Conservation (phyloP, 2,888 invertebrate species). For the Ochropleura leucogaster region DNA sequence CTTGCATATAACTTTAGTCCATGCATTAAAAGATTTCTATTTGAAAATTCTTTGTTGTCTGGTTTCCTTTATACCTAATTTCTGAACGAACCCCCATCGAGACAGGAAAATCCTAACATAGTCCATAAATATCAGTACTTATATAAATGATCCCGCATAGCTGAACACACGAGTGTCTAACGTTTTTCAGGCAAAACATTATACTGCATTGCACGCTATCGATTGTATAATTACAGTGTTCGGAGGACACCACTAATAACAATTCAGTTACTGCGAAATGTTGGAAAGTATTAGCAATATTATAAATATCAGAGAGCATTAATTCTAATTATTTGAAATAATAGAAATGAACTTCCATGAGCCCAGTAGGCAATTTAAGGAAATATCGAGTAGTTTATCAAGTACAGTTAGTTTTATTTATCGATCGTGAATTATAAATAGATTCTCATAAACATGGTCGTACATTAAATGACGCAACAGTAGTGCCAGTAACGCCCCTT, state of each 20-base stretch:
- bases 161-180: slow-evolving; percentile 12
- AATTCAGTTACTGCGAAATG: slow-evolving; percentile 21
- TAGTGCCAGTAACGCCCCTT: slow-evolving; percentile 43
- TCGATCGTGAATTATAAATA: slow-evolving; percentile 58
- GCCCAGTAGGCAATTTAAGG: slow-evolving; percentile 27
- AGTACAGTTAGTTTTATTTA: slow-evolving; percentile 29
- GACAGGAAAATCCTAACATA: slow-evolving; percentile 1
- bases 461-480: slow-evolving; percentile 39
- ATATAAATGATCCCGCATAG: slow-evolving; percentile 22
- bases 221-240: slow-evolving; percentile 55
- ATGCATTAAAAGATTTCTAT: not conserved
- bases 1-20: slow-evolving; percentile 2
- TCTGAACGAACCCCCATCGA: not conserved
- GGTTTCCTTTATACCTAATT: not conserved
- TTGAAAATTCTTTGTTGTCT: slow-evolving; percentile 14
- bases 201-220: slow-evolving; percentile 64
- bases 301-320: slow-evolving; percentile 2
- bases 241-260: slow-evolving; percentile 28
- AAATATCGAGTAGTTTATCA: slow-evolving; percentile 36
- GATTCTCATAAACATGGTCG: slow-evolving; percentile 32
- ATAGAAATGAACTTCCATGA: slow-evolving; percentile 26
- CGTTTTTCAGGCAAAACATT: slow-evolving; percentile 37
- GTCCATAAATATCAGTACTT: slow-evolving; percentile 3
- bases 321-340: slow-evolving; percentile 8
- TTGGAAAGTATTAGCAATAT: slow-evolving; percentile 21